phyloP scores from a whole-genome alignment of 2,797 vertebrate genomes.

The Falco biarmicus region DNA sequence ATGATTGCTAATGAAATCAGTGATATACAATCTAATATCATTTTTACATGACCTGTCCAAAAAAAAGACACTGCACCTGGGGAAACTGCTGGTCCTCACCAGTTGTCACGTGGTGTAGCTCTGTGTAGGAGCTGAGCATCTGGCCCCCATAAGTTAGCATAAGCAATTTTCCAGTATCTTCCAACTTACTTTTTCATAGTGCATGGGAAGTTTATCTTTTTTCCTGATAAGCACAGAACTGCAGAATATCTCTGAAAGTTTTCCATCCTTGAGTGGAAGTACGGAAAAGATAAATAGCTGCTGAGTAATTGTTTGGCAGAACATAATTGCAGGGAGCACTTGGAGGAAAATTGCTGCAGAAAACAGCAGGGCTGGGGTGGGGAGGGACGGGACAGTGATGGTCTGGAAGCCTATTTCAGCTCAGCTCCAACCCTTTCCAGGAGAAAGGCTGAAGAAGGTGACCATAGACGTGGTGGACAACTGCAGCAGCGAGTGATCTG shows the following conservation, averaged over 20 bases:
- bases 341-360: not conserved
- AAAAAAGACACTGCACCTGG: not conserved
- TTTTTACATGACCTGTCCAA: not conserved
- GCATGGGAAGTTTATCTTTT: not conserved
- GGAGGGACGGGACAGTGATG: not conserved
- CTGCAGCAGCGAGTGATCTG: not conserved
- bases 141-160: accelerated
- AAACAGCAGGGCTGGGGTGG: not conserved
- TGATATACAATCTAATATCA: not conserved
- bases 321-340: not conserved
- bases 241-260: not conserved
- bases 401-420: not conserved
- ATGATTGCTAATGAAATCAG: not conserved
- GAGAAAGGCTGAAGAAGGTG: not conserved
- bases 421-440: not conserved
- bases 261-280: not conserved
- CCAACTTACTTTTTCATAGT: not conserved
- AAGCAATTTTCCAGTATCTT: not conserved
- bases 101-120: not conserved
- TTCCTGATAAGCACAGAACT: not conserved
- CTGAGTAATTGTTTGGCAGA: not conserved
- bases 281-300: not conserved
- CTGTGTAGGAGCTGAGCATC: not conserved
- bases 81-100: not conserved
- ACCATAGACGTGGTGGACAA: not conserved